Conservation (phyloP, 1,140 invertebrate genomes). For the Papilio aristodemus region DNA sequence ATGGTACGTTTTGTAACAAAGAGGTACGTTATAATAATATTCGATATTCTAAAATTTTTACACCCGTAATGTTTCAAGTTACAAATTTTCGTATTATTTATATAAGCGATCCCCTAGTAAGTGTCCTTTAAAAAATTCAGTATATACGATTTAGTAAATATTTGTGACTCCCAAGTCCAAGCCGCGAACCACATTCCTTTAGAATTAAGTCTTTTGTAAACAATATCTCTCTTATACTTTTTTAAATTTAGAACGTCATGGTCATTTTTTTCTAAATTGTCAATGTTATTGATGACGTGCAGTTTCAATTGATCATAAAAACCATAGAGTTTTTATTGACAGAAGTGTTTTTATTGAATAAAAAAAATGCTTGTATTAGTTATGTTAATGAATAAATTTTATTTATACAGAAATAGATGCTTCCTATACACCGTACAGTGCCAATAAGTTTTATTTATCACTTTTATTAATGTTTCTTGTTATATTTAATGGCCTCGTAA, state of each 20-base stretch:
- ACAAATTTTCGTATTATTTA: slow-evolving; percentile 44
- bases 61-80: slow-evolving; percentile 37
- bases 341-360: too few relatives aligned
- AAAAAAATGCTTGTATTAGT: not conserved
- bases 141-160: slow-evolving; percentile 48
- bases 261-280: slow-evolving; percentile 7
- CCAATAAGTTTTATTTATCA: slow-evolving; percentile 40
- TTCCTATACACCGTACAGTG: slow-evolving; percentile 40
- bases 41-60: slow-evolving; percentile 26
- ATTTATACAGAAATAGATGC: slow-evolving; percentile 40
- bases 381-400: slow-evolving; percentile 24
- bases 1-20: not conserved
- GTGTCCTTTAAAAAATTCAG: slow-evolving; percentile 64
- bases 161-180: slow-evolving; percentile 42
- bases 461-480: slow-evolving; percentile 33
- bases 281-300: not conserved
- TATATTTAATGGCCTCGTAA: slow-evolving; percentile 32
- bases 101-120: slow-evolving; percentile 63
- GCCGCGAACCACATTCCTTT: slow-evolving; percentile 72
- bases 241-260: slow-evolving; percentile 19
- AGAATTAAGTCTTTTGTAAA: slow-evolving; percentile 62
- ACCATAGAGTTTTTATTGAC: slow-evolving; percentile 9
- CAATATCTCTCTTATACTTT: slow-evolving; percentile 29
- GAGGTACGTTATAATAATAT: not conserved
- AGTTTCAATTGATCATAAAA: slow-evolving; percentile 11